These are phyloP conservation scores for Gorsachius magnificus DNA, from an alignment of 2,797 vertebrate genomes.

Conservation along the genomic window DNA sequence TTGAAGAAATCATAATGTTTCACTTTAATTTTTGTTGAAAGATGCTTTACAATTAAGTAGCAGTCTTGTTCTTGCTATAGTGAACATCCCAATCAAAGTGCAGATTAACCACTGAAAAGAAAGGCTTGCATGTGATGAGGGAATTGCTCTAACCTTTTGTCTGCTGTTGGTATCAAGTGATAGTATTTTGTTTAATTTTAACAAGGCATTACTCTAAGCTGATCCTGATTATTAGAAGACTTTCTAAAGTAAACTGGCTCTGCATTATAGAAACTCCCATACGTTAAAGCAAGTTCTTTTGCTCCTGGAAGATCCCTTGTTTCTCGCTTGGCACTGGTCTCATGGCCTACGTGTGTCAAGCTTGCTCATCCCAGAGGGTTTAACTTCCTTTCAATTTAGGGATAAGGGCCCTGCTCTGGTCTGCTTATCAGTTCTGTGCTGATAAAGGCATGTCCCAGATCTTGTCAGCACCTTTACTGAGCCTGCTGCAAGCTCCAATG, in stretches of 20 bases:
- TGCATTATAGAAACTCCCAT: background rate
- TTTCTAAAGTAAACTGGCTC: background rate
- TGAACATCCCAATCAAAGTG: background rate
- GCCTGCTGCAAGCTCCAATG: background rate
- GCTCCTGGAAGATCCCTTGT: background rate
- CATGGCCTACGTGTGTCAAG: accelerated
- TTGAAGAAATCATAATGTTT: background rate
- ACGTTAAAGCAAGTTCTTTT: background rate
- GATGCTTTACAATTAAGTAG: background rate
- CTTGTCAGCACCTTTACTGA: background rate
- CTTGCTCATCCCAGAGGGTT: background rate
- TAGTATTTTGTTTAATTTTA: background rate
- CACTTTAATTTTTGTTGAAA: background rate
- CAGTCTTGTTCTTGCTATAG: background rate
- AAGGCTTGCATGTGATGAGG: background rate
- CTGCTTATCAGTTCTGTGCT: background rate
- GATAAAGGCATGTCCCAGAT: background rate
- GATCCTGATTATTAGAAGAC: background rate
- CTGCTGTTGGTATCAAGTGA: background rate
- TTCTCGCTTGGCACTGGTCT: background rate
- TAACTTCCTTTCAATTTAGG: background rate
- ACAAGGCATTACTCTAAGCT: background rate
- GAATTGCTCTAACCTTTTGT: background rate
- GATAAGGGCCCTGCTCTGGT: background rate
- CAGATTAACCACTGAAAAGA: background rate